Evolutionary conservation across 2,797 vertebrate genomes (phyloP).

Genomic region (Peromyscus melanophrys): DNA sequence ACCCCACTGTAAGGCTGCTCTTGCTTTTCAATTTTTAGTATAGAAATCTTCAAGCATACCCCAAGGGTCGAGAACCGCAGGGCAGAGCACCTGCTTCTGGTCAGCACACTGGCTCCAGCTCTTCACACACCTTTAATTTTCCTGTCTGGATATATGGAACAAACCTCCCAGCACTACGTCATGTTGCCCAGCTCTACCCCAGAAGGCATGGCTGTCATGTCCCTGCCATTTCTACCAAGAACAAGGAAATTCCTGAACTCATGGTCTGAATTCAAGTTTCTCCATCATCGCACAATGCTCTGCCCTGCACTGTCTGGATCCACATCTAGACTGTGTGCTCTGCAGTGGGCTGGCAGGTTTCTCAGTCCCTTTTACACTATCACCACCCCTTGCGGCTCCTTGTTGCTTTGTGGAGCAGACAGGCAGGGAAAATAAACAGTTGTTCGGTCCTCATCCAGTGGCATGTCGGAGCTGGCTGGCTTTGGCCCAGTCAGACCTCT

Average conservation of each 20-base stretch:
- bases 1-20: rapidly evolving
- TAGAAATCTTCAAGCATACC: neutral
- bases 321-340: no score
- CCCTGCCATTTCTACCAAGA: neutral
- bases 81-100: rapidly evolving
- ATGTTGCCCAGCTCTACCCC: neutral
- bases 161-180: rapidly evolving
- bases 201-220: neutral
- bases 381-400: neutral
- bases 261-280: neutral
- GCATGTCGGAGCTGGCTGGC: neutral
- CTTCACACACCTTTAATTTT: neutral
- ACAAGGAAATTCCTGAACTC: neutral
- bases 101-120: neutral
- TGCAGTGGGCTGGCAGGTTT: neutral
- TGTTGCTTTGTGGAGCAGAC: neutral
- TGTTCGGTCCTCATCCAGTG: neutral
- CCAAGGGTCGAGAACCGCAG: neutral
- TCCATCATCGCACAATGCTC: neutral
- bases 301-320: neutral
- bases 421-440: neutral
- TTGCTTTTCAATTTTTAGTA: neutral
- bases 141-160: neutral
- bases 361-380: neutral
- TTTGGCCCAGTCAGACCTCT: neutral